A percentile compares a stretch with the other conserved stretches of the same genome.
Conservation (phyloP, 2,797 vertebrate genomes). For the Labeo calbasu region DNA sequence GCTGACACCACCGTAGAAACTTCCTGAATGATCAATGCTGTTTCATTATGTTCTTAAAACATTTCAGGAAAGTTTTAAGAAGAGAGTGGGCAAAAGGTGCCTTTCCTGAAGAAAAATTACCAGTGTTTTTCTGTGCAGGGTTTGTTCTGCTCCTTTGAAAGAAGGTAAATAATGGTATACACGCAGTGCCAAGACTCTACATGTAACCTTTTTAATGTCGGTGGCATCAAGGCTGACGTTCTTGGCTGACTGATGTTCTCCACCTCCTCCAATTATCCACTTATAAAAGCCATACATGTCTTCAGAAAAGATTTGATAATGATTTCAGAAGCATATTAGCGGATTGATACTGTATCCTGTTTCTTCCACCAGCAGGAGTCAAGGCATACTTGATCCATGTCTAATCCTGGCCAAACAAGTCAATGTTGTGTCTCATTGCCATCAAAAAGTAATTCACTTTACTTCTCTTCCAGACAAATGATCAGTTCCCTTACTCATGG, state of each 20-base stretch:
- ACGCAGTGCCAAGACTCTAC: background rate
- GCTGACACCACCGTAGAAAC: background rate
- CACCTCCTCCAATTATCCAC: slow-evolving; percentile 51
- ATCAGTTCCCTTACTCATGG: slow-evolving; percentile 62
- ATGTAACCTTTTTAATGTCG: background rate
- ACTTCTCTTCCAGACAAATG: slow-evolving; percentile 69
- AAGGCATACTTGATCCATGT: slow-evolving; percentile 64
- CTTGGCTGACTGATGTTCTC: slow-evolving; percentile 19
- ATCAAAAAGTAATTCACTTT: slow-evolving; percentile 69
- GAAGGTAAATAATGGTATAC: background rate
- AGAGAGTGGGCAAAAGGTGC: background rate
- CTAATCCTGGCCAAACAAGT: slow-evolving; percentile 69
- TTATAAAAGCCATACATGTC: slow-evolving; percentile 38
- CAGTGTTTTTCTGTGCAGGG: background rate
- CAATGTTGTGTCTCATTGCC: slow-evolving; percentile 67
- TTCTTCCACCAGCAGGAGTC: slow-evolving; percentile 62
- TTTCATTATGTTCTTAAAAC: background rate
- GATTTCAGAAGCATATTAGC: slow-evolving; percentile 10
- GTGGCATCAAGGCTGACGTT: background rate
- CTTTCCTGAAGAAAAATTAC: background rate
- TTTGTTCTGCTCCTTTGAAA: background rate
- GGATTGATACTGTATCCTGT: background rate
- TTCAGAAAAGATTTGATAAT: background rate
- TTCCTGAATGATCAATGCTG: background rate
- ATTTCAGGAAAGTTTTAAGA: background rate